Evolutionary conservation across 2,888 invertebrate species (phyloP).

Genomic region (Neoitamus cyanurus): DNA sequence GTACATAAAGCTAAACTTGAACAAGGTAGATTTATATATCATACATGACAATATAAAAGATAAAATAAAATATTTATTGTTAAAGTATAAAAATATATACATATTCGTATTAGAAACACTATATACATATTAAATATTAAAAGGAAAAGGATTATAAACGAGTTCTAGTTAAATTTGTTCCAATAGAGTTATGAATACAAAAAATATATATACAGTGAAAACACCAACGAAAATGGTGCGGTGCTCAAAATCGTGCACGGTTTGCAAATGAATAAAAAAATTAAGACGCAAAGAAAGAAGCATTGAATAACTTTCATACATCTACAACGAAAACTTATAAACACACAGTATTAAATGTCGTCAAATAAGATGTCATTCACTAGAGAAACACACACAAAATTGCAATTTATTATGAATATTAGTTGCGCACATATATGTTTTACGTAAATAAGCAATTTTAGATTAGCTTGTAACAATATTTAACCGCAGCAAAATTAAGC

Average conservation of each 20-base stretch:
- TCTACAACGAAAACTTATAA: conserved; percentile 38
- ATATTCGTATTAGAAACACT: conserved; percentile 17
- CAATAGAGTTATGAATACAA: conserved; percentile 3
- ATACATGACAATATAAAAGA: conserved; percentile 43
- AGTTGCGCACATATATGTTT: conserved; percentile 39
- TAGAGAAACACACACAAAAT: conserved; percentile 35
- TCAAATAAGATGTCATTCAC: conserved; percentile 17
- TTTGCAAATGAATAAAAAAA: background rate
- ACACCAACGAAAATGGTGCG: background rate
- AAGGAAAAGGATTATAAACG: background rate
- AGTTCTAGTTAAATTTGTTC: conserved; percentile 21
- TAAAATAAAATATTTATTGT: conserved; percentile 40
- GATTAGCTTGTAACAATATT: conserved; percentile 37
- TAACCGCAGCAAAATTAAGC: conserved; percentile 24
- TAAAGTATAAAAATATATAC: conserved; percentile 42
- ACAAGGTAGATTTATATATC: conserved; percentile 46
- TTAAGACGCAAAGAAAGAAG: background rate
- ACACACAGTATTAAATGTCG: conserved; percentile 37
- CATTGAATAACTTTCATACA: background rate
- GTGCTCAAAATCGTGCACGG: background rate
- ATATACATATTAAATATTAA: conserved; percentile 33
- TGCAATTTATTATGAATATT: conserved; percentile 31
- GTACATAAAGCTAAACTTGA: conserved; percentile 39
- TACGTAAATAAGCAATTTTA: conserved; percentile 29
- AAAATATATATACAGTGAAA: background rate